Evolutionary conservation across 2,888 invertebrate species (phyloP), one percentile per base, ranked within the genome.

Genomic region (Stenichneumon culpator): DNA sequence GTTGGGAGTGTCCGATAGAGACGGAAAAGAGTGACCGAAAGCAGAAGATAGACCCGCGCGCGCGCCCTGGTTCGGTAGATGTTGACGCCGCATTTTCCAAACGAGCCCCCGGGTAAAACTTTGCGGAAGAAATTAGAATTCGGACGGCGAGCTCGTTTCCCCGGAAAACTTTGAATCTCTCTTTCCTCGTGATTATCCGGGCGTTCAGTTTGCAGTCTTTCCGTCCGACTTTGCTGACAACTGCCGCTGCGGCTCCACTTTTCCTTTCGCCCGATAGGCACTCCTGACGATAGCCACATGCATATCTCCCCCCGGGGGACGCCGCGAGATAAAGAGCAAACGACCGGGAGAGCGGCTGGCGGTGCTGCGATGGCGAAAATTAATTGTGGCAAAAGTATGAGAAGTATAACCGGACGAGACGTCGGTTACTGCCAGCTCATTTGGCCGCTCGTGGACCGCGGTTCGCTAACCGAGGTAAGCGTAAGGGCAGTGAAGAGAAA

Each of bases 281-380:
- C 65, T 67, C 67, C n/a, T 36, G 28, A 11, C 50, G n/a, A 57
- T 25, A 57, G 50, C 22, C 67, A 52, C 22, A 54, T 79, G 74
- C 39, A 67, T 67, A 28, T 67, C 65, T 67, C 57, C 67, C 28
- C 67, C 14, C 22, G 22, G 52, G 32, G 77, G 69, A 69, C 69
- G 63, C 75, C 81, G 70, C 79, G 73, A 69, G 50, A 50, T 69
- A 52, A 72, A 68, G 67, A 47, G 36, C 75, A 32, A 67, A 63
- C 52, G 44, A 39, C 6, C 72, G 39, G 79, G 80, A 19, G 57
- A 22, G 50, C 16, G 47, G 52, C 11, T n/a, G 28, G 74, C 77
- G 79, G 79, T 82, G 84, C 75, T 86, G 79, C 88, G 86, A 88
- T 88, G 89, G 89, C 89, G 83, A 65, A 88, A 89, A 92, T 91